Base-by-base conservation (phyloP, 2,113 vertebrate genomes). In the Hippocampus comes region DNA sequence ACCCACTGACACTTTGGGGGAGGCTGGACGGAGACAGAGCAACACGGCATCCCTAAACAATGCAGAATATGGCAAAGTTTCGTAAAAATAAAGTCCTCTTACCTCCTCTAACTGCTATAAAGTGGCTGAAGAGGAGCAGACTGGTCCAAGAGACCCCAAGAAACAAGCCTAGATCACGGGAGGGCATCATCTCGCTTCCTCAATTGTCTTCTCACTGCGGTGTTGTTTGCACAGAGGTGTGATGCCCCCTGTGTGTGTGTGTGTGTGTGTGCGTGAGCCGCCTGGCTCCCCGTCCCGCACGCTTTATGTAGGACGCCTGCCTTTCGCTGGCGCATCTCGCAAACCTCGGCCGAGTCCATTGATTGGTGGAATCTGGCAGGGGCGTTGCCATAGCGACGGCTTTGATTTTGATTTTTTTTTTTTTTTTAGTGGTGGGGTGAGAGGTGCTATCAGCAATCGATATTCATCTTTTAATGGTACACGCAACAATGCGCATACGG, bases 311-410 rank as follows among this genome's bases (percentile, higher is more conserved):
- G 92, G 91, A 92, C 87, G 87, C 85, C 81, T 89, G 92, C 90
- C 91, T 90, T 89, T 89, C 87, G 83, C 86, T 76, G 82, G 84
- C 80, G 81, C 86, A 91, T 89, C 88, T 90, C 86, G 64, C 91
- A 90, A 88, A 51, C 49, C 89, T 87, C 84, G 81, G 67, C 82
- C 42, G 84, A 86, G 82, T 83, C 80, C 90, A 91, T 91, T 87
- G 92, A 93, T 93, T 93, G 92, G 92, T 93, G 91, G 92, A 93
- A 91, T 89, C 91, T 87, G 89, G 87, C 89, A 89, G 87, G 91
- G 91, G 86, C 90, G 92, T 93, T 93, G 91, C 91, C 85, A 93
- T 92, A 88, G 86, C 90, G 77, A 93, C 90, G 73, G 84, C 89
- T 93, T 93, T 92, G 89, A 93, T 93, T 92, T 91, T 85, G 84